Evolutionary conservation across 2,797 vertebrate species (phyloP).

Genomic region (Heteromormyrus szaboi): DNA sequence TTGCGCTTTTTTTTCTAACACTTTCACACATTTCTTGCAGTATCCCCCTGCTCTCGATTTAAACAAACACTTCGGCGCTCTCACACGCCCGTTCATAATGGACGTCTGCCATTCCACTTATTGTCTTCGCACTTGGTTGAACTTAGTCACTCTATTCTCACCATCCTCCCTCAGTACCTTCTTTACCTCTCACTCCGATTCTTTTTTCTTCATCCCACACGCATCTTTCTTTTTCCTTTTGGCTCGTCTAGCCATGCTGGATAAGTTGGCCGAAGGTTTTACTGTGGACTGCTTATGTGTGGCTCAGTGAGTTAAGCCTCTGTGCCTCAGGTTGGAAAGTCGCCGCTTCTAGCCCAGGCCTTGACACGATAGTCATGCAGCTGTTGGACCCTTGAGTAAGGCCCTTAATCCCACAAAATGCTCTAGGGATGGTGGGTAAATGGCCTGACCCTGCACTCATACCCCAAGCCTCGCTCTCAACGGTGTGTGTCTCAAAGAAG

Average conservation of each 20-base stretch:
- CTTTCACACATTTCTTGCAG: not conserved
- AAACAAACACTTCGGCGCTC: not conserved
- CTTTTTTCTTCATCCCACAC: not conserved
- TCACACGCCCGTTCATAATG: not conserved
- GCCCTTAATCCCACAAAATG: not conserved
- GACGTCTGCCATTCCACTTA: constrained; percentile 6
- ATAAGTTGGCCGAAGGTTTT: not conserved
- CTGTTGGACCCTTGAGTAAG: not conserved
- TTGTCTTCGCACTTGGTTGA: not conserved
- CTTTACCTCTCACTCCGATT: not conserved
- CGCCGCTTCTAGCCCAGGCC: not conserved
- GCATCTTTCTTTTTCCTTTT: not conserved
- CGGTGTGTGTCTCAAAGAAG: not conserved
- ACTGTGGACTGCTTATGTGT: not conserved
- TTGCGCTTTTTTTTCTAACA: not conserved
- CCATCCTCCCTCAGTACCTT: not conserved
- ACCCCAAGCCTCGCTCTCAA: not conserved
- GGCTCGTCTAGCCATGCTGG: not conserved
- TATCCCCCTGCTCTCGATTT: not conserved
- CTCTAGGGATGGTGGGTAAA: not conserved
- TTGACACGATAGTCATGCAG: not conserved
- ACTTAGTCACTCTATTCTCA: constrained; percentile 12
- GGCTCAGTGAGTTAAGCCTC: not conserved
- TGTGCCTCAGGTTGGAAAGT: not conserved
- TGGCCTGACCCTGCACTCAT: not conserved